Evolutionary conservation across 1,140 invertebrate genomes (phyloP).

Genomic region (Ooceraea biroi): DNA sequence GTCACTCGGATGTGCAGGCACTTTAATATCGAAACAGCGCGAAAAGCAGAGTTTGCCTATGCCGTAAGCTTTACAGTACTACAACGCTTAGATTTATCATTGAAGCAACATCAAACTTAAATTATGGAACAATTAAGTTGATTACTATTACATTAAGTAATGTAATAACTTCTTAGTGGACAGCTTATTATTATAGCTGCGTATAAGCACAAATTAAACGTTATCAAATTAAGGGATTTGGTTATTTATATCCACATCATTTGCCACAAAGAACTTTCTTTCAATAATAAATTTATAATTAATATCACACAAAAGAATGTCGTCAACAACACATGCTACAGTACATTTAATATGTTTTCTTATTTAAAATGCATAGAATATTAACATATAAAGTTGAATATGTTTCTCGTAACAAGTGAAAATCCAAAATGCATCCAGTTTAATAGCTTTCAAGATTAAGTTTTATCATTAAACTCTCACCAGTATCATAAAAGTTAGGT

Average conservation of each 20-base stretch:
- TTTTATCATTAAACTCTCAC: not conserved
- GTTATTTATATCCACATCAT: too few relatives aligned
- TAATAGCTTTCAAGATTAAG: not conserved
- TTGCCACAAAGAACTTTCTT: too few relatives aligned
- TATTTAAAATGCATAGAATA: too few relatives aligned
- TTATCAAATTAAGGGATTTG: too few relatives aligned
- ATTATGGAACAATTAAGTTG: not conserved
- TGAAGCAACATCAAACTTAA: not conserved
- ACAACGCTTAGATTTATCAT: not conserved
- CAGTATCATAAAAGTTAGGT: constrained; percentile 54
- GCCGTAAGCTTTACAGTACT: not conserved
- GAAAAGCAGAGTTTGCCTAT: not conserved
- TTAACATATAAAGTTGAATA: not conserved
- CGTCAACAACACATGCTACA: too few relatives aligned
- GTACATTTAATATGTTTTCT: too few relatives aligned
- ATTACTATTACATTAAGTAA: not conserved
- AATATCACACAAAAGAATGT: too few relatives aligned
- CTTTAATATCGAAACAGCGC: not conserved
- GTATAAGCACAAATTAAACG: too few relatives aligned
- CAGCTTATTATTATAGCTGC: too few relatives aligned
- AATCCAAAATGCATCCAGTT: not conserved
- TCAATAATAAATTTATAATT: too few relatives aligned
- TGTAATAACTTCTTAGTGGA: too few relatives aligned
- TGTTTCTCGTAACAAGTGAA: not conserved
- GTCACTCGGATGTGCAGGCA: constrained; percentile 38